Conservation (phyloP, 1,140 invertebrate species). For the Samia ricini region DNA sequence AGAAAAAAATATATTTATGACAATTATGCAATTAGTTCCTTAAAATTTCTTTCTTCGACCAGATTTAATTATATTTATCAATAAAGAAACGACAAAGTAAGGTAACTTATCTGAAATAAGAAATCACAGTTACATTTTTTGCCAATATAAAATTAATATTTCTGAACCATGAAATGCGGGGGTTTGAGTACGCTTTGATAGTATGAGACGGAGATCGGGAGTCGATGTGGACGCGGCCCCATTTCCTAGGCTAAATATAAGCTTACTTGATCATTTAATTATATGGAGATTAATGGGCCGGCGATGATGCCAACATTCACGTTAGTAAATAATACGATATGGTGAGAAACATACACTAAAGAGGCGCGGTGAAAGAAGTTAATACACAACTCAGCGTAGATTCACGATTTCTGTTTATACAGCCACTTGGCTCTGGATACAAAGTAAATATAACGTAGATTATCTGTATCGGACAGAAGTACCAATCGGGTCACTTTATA, state of each 20-base stretch:
- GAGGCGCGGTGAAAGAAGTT: slow-evolving; percentile 24
- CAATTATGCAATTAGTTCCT: too few species aligned
- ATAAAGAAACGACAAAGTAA: too few species aligned
- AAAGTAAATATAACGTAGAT: slow-evolving; percentile 9
- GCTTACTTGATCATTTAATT: slow-evolving; percentile 76
- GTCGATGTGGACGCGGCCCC: slow-evolving; percentile 53
- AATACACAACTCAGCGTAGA: slow-evolving; percentile 12
- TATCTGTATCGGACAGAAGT: neutral
- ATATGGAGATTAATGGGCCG: slow-evolving; percentile 73
- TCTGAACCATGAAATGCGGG: neutral
- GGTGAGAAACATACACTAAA: slow-evolving; percentile 52
- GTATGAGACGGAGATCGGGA: slow-evolving; percentile 30
- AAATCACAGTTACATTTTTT: too few species aligned
- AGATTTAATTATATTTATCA: too few species aligned
- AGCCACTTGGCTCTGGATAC: too few species aligned
- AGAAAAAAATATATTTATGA: too few species aligned
- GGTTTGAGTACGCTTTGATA: neutral
- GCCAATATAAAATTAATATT: neutral
- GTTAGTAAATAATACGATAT: slow-evolving; percentile 67
- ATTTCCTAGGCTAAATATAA: slow-evolving; percentile 72
- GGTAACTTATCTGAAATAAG: too few species aligned
- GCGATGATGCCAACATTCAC: slow-evolving; percentile 63
- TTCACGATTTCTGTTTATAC: neutral
- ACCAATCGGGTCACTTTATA: neutral
- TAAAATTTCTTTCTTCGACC: too few species aligned